These are phyloP conservation scores for Perithous albicinctus DNA, from an alignment of 2,888 invertebrate species.

Conservation along the genomic window DNA sequence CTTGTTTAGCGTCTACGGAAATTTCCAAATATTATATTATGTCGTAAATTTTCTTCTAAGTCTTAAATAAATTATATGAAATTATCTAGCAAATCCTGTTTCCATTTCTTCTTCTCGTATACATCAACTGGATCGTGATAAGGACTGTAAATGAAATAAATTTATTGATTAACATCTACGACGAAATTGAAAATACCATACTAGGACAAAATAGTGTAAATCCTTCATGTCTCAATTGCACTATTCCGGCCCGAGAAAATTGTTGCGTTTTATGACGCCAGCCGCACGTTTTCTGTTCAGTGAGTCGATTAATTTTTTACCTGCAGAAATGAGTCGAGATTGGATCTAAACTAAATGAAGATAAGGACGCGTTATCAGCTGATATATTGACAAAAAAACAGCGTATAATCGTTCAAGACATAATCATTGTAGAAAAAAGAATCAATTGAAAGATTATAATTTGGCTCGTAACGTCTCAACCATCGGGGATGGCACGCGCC, in stretches of 20 bases:
- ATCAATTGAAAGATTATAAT: too few relatives aligned
- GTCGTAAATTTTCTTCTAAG: too few relatives aligned
- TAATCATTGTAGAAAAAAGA: too few relatives aligned
- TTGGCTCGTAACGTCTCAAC: too few relatives aligned
- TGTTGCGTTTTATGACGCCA: slow-evolving; percentile 79
- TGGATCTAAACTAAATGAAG: slow-evolving; percentile 77
- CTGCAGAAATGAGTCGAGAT: slow-evolving; percentile 75
- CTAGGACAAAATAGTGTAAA: slow-evolving; percentile 77
- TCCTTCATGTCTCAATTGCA: slow-evolving; percentile 76
- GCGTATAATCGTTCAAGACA: slow-evolving; percentile 73
- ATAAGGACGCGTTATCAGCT: slow-evolving; percentile 79
- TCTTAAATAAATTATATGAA: too few relatives aligned
- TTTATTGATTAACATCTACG: slow-evolving; percentile 79
- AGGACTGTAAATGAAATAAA: slow-evolving; percentile 85
- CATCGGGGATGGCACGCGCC: too few relatives aligned
- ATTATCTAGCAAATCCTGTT: too few relatives aligned
- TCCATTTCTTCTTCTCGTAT: too few relatives aligned
- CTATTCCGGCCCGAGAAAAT: slow-evolving; percentile 73
- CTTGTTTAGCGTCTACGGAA: too few relatives aligned
- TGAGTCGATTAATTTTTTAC: slow-evolving; percentile 76
- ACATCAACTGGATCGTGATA: slow-evolving; percentile 89
- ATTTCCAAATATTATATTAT: too few relatives aligned
- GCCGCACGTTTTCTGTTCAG: slow-evolving; percentile 81
- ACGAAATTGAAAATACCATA: slow-evolving; percentile 79
- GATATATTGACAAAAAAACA: slow-evolving; percentile 75